phyloP scores from a whole-genome alignment of 23 tunicate species.

The Phallusia fumigata region DNA sequence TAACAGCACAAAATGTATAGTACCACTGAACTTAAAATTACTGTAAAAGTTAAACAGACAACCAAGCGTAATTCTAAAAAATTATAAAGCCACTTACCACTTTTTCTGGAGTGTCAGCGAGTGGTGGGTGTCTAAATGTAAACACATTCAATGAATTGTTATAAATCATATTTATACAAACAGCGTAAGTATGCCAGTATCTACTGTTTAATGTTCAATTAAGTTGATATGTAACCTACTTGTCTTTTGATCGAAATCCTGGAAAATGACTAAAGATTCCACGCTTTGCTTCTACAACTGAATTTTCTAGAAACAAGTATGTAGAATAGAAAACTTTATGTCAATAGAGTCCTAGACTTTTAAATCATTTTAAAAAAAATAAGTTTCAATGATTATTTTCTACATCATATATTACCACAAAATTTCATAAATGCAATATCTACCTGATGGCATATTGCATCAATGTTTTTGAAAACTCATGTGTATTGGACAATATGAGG shows the following conservation, averaged over 20 bases:
- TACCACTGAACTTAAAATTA: not conserved
- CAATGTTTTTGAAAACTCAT: too few relatives aligned
- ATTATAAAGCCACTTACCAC: not conserved
- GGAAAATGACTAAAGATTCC: not conserved
- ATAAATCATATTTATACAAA: not conserved
- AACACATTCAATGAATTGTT: not conserved
- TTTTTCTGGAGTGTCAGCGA: not conserved
- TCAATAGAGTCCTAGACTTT: too few relatives aligned
- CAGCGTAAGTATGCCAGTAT: not conserved
- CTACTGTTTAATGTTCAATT: not conserved
- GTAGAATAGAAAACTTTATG: not conserved
- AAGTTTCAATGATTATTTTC: too few relatives aligned
- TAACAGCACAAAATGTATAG: too few relatives aligned
- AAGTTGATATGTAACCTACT: not conserved
- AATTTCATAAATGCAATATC: too few relatives aligned
- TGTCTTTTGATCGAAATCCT: not conserved
- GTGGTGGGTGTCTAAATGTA: not conserved
- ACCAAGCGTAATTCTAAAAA: too few relatives aligned
- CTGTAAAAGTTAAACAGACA: not conserved
- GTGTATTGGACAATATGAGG: too few relatives aligned
- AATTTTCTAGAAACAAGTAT: not conserved
- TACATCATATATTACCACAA: too few relatives aligned
- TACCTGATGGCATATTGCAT: too few relatives aligned
- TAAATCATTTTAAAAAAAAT: too few relatives aligned
- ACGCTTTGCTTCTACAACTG: not conserved